Percentiles rank a stretch among this genome's conserved stretches.
phyloP scores from a whole-genome alignment of 2,797 vertebrate genomes.

The Passerculus sandwichensis region DNA sequence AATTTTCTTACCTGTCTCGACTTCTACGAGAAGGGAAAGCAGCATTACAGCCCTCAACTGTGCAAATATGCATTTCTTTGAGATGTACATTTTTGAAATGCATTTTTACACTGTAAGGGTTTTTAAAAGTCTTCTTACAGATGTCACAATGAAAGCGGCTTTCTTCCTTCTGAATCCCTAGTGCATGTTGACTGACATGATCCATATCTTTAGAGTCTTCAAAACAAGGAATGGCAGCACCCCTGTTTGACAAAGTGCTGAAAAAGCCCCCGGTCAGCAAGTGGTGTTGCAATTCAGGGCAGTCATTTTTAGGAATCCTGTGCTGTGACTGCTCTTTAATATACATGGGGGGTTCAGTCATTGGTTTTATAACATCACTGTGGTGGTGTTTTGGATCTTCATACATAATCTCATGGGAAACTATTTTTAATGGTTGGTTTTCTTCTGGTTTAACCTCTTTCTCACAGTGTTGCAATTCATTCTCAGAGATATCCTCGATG shows the following conservation, averaged over 20 bases:
- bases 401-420: constrained; percentile 61
- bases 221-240: constrained; percentile 74
- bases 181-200: constrained; percentile 69
- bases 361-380: constrained; percentile 65
- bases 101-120: constrained; percentile 91
- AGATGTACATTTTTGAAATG: constrained; percentile 94
- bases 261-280: constrained; percentile 77
- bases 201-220: constrained; percentile 78
- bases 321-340: constrained; percentile 66
- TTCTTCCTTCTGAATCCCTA: constrained; percentile 77
- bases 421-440: constrained; percentile 57
- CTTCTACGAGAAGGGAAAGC: constrained; percentile 93
- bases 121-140: constrained; percentile 96
- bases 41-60: constrained; percentile 91
- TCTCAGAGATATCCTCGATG: constrained; percentile 66
- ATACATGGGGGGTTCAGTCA: constrained; percentile 69
- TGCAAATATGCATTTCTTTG: constrained; percentile 92
- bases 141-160: constrained; percentile 88
- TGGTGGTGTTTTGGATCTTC: constrained; percentile 64
- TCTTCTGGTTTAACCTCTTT: constrained; percentile 70
- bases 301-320: constrained; percentile 76
- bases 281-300: constrained; percentile 78
- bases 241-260: constrained; percentile 72
- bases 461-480: constrained; percentile 73
- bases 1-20: constrained; percentile 92